Base-by-base conservation (phyloP, 2,797 vertebrate species). In the Schizopygopsis pylzovi region DNA sequence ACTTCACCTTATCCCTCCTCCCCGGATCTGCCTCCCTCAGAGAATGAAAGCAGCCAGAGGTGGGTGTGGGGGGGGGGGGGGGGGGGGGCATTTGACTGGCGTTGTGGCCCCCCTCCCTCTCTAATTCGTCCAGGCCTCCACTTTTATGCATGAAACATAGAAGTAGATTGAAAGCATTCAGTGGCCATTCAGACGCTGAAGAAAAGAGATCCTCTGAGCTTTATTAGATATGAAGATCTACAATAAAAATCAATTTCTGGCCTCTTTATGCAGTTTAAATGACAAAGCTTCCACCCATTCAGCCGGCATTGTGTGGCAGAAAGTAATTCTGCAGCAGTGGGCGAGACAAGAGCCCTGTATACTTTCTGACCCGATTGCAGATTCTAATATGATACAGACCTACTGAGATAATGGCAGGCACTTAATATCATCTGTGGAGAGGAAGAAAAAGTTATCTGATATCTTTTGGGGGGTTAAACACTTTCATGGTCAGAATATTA, bases 181-280 rank as follows among this genome's bases (percentile, higher is more conserved):
- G 95, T 93, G 95, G 96, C 96, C 97, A 98, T 99, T 99, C 97
- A 99, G 97, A 97, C 94, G 92, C 96, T 96, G 96, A 98, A 99
- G 97, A 99, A 99, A 98, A 96, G 97, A 97, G 96, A 97, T 97
- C 98, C 97, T 99, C 97, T 96, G 97, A 99, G 98, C 97, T 99
- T 99, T 99, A 99, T 99, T 99, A 99, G 97, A 99, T 99, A 99
- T 99, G 98, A 99, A 99, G 98, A 99, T 99, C 97, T 97, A 99
- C 98, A 99, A 99, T 99, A 98, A 99, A 99, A 99, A 99, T 99
- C 98, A 98, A 99, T 99, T 99, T 99, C 98, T 98, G 97, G 96
- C 96, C 98, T 99, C 98, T 99, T 99, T 99, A 99, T 99, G 98
- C 97, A 98, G 97, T 99, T 99, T 99, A 99, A 99, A 99, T 99